Base-by-base conservation (phyloP, 1,140 invertebrate species). In the Bicyclus anynana region DNA sequence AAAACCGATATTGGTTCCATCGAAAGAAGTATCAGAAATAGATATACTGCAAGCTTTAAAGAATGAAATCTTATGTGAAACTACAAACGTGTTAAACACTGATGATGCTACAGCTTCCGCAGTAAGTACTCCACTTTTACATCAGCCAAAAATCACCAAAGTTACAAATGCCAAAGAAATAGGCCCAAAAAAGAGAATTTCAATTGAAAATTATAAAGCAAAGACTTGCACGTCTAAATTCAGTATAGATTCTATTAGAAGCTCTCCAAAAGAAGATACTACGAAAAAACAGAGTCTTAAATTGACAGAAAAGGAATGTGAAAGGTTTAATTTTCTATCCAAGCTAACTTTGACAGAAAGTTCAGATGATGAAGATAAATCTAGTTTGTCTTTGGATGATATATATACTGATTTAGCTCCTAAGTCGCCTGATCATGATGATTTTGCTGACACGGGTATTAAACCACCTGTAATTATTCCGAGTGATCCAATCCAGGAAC, bases 281-380 rank as follows among this genome's bases (percentile, higher is more conserved):
- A 29, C 51, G 2, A 84, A 77, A 60, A 87, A 87, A 67, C 70
- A 82, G 59, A 88, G 81, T 56, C 59, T 88, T 29, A 88, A 84
- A 66, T 70, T 90, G 50, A 90, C 89, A 9, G 82, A 85, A 59
- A 89, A 89, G 65, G 89, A 90, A 76, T 78, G 92, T 33, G 90
- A 93, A 74, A 90, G 91, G 69, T 89, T 93, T 53, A 92, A 93
- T 66, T 89, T 86, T 20, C 83, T 60, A 65, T 72, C 42, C 73
- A 91, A 58, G 82, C 72, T 57, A 80, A 52, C 62, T n/a, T 58
- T 74, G 6, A 69, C 66, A 55, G 76, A 81, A 56, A 74, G 70
- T 60, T 81, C 80, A 46, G 79, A 79, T 9, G 72, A 77, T 16
- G 80, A 86, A 20, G 65, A 61, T 38, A 53, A 33, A 64, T 49